These are phyloP conservation scores for Formica exsecta DNA, from an alignment of 1,140 invertebrate species.

Conservation along the genomic window DNA sequence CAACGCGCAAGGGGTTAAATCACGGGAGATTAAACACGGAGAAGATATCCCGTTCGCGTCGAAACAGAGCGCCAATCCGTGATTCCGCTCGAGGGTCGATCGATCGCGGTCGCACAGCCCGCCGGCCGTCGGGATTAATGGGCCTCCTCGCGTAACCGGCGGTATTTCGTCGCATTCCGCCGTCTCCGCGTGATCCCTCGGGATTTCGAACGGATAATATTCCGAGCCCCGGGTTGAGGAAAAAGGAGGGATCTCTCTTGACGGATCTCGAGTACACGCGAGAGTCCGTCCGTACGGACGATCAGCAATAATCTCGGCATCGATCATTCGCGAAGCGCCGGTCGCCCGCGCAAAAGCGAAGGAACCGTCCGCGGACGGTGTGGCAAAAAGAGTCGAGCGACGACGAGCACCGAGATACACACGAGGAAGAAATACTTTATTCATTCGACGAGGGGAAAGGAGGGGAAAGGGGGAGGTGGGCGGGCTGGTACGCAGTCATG, in stretches of 20 bases:
- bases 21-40: constrained; percentile 23
- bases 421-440: constrained; percentile 78
- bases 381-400: constrained; percentile 59
- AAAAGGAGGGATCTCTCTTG: neutral
- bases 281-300: constrained; percentile 43
- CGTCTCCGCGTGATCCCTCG: constrained; percentile 33
- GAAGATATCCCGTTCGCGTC: constrained; percentile 37
- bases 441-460: constrained; percentile 71
- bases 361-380: constrained; percentile 67
- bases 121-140: constrained; percentile 27
- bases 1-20: constrained; percentile 25
- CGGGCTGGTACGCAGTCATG: constrained; percentile 69
- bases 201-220: constrained; percentile 52
- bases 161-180: constrained; percentile 37
- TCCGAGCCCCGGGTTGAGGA: neutral
- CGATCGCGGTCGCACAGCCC: neutral
- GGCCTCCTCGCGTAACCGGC: constrained; percentile 14
- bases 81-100: constrained; percentile 37
- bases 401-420: constrained; percentile 70
- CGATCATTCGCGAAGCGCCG: constrained; percentile 75
- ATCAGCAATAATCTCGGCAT: constrained; percentile 78
- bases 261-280: constrained; percentile 29
- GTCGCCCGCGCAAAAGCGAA: constrained; percentile 70
- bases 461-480: constrained; percentile 59
- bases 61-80: constrained; percentile 8